phyloP scores from a whole-genome alignment of 2,797 vertebrate genomes.

The Petrocephalus schoutedeni region DNA sequence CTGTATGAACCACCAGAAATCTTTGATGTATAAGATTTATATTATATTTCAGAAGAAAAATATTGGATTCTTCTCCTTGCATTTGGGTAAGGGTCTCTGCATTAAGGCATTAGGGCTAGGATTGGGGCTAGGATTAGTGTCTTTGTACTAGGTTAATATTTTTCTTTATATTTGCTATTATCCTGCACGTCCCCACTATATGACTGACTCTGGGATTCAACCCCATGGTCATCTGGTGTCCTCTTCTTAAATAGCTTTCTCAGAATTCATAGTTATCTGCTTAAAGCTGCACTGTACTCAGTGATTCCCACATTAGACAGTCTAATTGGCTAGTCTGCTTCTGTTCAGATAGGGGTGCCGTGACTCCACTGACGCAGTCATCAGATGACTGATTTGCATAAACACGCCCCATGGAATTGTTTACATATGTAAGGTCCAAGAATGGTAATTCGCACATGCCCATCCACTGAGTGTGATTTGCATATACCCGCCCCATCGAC shows the following conservation, averaged over 20 bases:
- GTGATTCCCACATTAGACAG: neutral
- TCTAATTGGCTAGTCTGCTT: neutral
- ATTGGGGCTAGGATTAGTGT: neutral
- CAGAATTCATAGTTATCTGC: neutral
- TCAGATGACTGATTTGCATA: neutral
- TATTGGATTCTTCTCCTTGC: neutral
- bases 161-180: neutral
- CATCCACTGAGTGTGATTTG: neutral
- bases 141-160: neutral
- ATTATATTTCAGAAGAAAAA: neutral
- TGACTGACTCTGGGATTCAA: neutral
- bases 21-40: neutral
- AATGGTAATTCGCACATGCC: neutral
- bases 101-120: neutral
- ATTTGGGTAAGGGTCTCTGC: too few relatives aligned
- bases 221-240: neutral
- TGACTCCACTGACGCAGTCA: neutral
- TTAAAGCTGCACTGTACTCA: neutral
- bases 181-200: neutral
- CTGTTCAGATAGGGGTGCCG: neutral
- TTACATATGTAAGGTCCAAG: neutral
- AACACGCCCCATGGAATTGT: neutral
- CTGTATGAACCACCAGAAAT: neutral
- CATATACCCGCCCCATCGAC: neutral
- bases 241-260: neutral